Evolutionary conservation across 1,140 invertebrate genomes (phyloP).

Genomic region (Drosophila fuyamai): DNA sequence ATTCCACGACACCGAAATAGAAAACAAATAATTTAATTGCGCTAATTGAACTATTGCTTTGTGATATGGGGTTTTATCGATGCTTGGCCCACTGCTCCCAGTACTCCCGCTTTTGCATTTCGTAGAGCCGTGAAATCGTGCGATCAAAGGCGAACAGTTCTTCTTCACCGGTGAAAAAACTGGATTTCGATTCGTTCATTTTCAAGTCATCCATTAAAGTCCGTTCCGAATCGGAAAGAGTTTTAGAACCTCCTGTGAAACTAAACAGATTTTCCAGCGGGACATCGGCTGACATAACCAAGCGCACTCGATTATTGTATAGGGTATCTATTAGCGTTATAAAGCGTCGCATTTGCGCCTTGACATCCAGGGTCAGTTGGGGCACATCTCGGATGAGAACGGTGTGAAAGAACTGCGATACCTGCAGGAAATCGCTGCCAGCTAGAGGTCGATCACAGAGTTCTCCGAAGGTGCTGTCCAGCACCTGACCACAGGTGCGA

Average conservation of each 20-base stretch:
- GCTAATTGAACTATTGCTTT: slow-evolving; percentile 54
- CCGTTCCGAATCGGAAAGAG: slow-evolving; percentile 90
- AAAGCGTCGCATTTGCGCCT: slow-evolving; percentile 95
- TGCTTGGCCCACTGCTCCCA: slow-evolving; percentile 92
- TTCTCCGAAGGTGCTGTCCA: slow-evolving; percentile 96
- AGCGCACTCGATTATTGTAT: slow-evolving; percentile 95
- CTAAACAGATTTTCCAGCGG: slow-evolving; percentile 91
- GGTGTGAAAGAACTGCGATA: slow-evolving; percentile 97
- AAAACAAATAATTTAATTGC: slow-evolving; percentile 37
- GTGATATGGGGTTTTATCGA: slow-evolving; percentile 75
- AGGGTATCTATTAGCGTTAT: slow-evolving; percentile 99
- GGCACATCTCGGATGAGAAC: slow-evolving; percentile 96
- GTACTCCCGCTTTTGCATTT: slow-evolving; percentile 98
- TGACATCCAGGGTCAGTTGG: slow-evolving; percentile 90
- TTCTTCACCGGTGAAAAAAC: slow-evolving; percentile 98
- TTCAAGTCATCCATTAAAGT: slow-evolving; percentile 96
- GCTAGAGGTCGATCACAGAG: slow-evolving; percentile 95
- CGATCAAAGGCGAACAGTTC: slow-evolving; percentile 98
- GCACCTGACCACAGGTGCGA: slow-evolving; percentile 95
- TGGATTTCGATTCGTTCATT: slow-evolving; percentile 86
- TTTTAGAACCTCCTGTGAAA: slow-evolving; percentile 84
- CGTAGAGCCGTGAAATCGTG: slow-evolving; percentile 95
- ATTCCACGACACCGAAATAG: slow-evolving; percentile 36
- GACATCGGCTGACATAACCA: slow-evolving; percentile 92
- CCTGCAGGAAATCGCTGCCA: slow-evolving; percentile 96